Conservation (phyloP, 2,888 invertebrate species). For the Sericinus montela region DNA sequence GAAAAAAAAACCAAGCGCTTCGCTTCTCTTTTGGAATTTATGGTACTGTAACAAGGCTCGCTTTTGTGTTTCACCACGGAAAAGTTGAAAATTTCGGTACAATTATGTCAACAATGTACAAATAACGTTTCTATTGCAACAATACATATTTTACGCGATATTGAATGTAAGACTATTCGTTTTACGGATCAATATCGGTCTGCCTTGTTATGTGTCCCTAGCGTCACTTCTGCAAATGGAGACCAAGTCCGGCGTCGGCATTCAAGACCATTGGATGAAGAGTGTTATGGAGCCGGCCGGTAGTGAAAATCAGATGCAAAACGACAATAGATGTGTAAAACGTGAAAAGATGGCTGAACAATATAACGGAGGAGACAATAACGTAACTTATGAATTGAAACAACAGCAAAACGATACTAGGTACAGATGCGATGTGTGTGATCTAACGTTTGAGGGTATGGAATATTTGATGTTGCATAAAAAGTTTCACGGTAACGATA, state of each 20-base stretch:
- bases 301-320: conserved; percentile 52
- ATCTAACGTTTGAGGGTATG: conserved; percentile 66
- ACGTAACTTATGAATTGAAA: conserved; percentile 56
- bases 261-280: conserved; percentile 71
- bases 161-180: conserved; percentile 33
- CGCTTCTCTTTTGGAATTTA: conserved; percentile 80
- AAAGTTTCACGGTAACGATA: conserved; percentile 69
- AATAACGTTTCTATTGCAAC: conserved; percentile 43
- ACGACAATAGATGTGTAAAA: conserved; percentile 57
- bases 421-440: conserved; percentile 67
- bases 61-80: conserved; percentile 68
- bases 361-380: conserved; percentile 52
- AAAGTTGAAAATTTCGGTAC: conserved; percentile 54
- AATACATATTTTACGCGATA: conserved; percentile 37
- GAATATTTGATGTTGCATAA: conserved; percentile 68
- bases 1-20: conserved; percentile 72
- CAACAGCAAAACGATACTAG: conserved; percentile 48
- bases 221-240: conserved; percentile 59
- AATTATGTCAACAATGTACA: conserved; percentile 67
- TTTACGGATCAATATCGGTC: conserved; percentile 64
- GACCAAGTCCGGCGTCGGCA: conserved; percentile 61
- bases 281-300: conserved; percentile 72
- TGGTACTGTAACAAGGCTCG: conserved; percentile 77
- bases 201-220: conserved; percentile 48
- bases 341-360: conserved; percentile 70